These are phyloP conservation scores for Lasioglossum pauxillum DNA, from an alignment of 2,888 invertebrate species.

Conservation along the genomic window DNA sequence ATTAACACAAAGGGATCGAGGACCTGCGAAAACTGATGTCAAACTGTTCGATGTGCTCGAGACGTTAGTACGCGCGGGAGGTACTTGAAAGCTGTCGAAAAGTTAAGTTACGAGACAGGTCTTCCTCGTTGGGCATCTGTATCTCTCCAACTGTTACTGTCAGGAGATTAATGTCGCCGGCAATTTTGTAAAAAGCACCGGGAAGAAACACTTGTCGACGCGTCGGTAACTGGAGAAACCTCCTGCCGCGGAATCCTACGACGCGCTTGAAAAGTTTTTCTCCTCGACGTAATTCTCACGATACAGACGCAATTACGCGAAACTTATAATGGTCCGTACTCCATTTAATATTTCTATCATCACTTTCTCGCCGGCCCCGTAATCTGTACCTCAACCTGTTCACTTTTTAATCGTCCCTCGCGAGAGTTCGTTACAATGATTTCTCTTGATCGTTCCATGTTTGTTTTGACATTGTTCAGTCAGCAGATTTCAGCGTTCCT, in stretches of 20 bases:
- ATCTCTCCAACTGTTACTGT: constrained; percentile 39
- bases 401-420: neutral
- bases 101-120: constrained; percentile 29
- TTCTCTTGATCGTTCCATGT: neutral
- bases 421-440: neutral
- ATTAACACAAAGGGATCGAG: constrained; percentile 21
- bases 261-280: constrained; percentile 12
- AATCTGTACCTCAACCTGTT: neutral
- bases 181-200: constrained; percentile 25
- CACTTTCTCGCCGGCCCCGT: neutral
- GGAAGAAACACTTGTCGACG: constrained; percentile 35
- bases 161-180: constrained; percentile 46
- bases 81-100: constrained; percentile 26
- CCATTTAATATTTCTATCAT: constrained; percentile 12
- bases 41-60: constrained; percentile 17
- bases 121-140: constrained; percentile 25
- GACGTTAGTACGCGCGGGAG: neutral
- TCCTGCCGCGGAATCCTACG: constrained; percentile 3
- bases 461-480: neutral
- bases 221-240: constrained; percentile 14
- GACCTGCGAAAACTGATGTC: constrained; percentile 14
- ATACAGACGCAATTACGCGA: constrained; percentile 1
- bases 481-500: neutral
- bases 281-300: constrained; percentile 16
- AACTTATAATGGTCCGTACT: constrained; percentile 9